Evolutionary conservation across 2,888 invertebrate genomes (phyloP), one percentile per base, ranked within the genome.

Genomic region (Limnephilus lunatus): DNA sequence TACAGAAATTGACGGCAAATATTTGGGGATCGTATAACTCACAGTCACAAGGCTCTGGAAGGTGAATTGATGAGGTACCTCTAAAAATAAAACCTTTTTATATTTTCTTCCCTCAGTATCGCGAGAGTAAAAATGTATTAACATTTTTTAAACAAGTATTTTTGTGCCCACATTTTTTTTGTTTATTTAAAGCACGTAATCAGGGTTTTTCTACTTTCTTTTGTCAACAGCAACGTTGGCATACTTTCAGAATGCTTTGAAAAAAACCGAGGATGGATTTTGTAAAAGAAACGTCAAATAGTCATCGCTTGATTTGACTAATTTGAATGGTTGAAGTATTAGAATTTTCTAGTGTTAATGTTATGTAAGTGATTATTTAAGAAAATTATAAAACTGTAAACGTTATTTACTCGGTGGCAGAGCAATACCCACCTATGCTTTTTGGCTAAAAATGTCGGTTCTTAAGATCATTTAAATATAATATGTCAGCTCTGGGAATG

Each of bases 1-100:
- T 83, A 83, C 83, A 83, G 83, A 83, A 83, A 83, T 83, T 83
- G 83, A 83, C 83, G 83, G 83, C 83, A 83, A 83, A 83, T 83
- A 83, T 83, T 83, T 83, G 83, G 19, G 83, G 83, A 83, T 83
- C 83, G 35, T 32, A 83, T 32, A 83, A n/a, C 39, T 25, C 68
- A 25, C 32, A 83, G 83, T 35, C 35, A 19, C 83, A 11, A 83
- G n/a, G 19, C 83, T 25, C 39, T 32, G 83, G 83, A 83, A 32
- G 35, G 83, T 39, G 35, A 35, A 83, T 35, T 83, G 83, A 83
- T 35, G 11, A 83, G 35, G 83, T 83, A 68, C 68, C 68, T 9
- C 25, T 68, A 68, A 68, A 68, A 68, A n/a, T 7, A n/a, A 19
- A 53, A 19, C 53, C 53, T 53, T n/a, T n/a, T 68, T 68, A 25